Conservation (phyloP, 2,888 invertebrate genomes). For the Diarsia rubi region DNA sequence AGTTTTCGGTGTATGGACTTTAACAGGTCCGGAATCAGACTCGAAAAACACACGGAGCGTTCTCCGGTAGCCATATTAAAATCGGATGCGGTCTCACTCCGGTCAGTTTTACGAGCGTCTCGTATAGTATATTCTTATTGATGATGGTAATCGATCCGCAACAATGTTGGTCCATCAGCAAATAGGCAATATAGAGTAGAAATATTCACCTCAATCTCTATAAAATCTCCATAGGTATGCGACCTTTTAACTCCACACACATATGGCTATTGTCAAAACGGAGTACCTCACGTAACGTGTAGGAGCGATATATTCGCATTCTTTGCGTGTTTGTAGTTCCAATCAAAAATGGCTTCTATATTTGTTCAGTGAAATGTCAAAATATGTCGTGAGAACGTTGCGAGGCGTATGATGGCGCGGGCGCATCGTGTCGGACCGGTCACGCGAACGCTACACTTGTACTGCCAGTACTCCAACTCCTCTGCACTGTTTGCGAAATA, state of each 20-base stretch:
- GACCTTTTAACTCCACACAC: conserved; percentile 74
- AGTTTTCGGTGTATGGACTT: conserved; percentile 79
- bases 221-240: conserved; percentile 73
- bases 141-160: conserved; percentile 73
- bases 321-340: conserved; percentile 77
- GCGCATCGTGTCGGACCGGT: conserved; percentile 84
- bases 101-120: conserved; percentile 64
- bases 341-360: conserved; percentile 88
- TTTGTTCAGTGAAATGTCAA: conserved; percentile 89
- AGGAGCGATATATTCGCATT: conserved; percentile 79
- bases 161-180: conserved; percentile 75
- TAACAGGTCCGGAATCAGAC: conserved; percentile 66
- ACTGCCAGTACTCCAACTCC: conserved; percentile 56
- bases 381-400: conserved; percentile 88
- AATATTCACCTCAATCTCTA: conserved; percentile 72
- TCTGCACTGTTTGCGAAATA: conserved; percentile 72
- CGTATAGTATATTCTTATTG: conserved; percentile 59
- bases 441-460: conserved; percentile 85
- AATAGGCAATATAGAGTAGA: conserved; percentile 72
- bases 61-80: conserved; percentile 82
- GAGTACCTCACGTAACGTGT: conserved; percentile 51
- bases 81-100: conserved; percentile 77
- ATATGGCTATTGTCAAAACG: conserved; percentile 72
- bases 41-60: conserved; percentile 69
- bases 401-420: conserved; percentile 79